phyloP scores from a whole-genome alignment of 2,888 invertebrate genomes.

The Drosophila anomalata region DNA sequence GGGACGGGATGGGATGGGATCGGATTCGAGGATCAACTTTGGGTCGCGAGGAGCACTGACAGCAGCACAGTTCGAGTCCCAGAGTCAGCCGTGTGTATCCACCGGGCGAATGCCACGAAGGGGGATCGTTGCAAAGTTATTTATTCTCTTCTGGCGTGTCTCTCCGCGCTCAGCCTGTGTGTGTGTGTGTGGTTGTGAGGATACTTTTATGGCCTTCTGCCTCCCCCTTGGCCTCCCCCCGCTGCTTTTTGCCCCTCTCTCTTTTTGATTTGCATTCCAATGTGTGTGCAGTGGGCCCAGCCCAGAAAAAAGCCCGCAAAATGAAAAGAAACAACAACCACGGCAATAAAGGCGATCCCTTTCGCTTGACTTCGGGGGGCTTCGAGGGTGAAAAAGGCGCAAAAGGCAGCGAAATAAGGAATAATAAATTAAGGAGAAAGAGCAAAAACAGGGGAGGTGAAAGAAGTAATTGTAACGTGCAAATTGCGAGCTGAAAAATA shows the following conservation, averaged over 20 bases:
- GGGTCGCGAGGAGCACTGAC: conserved; percentile 13
- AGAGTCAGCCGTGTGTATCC: conserved; percentile 72
- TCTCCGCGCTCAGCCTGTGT: conserved; percentile 7
- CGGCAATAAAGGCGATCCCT: conserved; percentile 41
- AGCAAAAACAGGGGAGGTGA: conserved; percentile 10
- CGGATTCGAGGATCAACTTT: conserved; percentile 24
- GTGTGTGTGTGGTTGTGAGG: conserved; percentile 59
- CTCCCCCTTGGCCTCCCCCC: conserved; percentile 20
- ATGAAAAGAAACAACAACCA: conserved; percentile 5
- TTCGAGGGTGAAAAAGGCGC: conserved; percentile 39
- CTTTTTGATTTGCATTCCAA: conserved; percentile 80
- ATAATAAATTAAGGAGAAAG: not conserved
- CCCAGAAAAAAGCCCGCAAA: conserved; percentile 26
- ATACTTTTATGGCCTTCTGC: conserved; percentile 72
- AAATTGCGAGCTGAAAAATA: conserved; percentile 58
- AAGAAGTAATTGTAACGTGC: conserved; percentile 72
- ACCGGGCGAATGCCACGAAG: conserved; percentile 38
- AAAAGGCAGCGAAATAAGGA: conserved; percentile 2
- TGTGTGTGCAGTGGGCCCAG: conserved; percentile 68
- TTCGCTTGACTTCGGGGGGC: conserved; percentile 45
- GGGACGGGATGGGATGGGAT: conserved; percentile 17
- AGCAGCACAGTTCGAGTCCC: conserved; percentile 9
- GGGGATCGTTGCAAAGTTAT: conserved; percentile 68
- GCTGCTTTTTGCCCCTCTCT: not conserved
- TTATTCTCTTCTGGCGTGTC: conserved; percentile 65